Evolutionary conservation across 2,888 invertebrate species (phyloP).

Genomic region (Philereme vetulata): DNA sequence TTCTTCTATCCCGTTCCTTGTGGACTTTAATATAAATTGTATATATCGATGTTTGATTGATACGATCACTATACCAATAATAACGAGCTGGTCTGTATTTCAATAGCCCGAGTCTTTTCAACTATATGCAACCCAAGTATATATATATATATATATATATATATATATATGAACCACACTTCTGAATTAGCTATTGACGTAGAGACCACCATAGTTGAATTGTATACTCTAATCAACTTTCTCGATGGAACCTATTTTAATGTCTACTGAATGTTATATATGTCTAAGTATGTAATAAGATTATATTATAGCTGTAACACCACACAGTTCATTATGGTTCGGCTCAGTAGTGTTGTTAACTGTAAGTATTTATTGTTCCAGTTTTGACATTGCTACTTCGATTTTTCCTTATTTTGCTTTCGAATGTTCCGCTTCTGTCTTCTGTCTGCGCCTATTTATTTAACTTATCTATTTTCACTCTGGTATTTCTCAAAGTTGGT

Average conservation of each 20-base stretch:
- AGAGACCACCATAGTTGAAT: constrained; percentile 50
- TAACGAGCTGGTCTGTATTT: constrained; percentile 57
- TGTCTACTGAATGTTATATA: constrained; percentile 83
- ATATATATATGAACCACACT: constrained; percentile 21
- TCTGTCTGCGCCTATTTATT: constrained; percentile 50
- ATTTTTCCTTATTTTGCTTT: constrained; percentile 34
- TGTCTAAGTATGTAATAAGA: constrained; percentile 77
- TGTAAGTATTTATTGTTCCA: constrained; percentile 59
- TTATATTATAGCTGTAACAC: constrained; percentile 62
- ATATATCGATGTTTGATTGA: constrained; percentile 58
- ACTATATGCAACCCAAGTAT: constrained; percentile 7
- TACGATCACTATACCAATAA: constrained; percentile 56
- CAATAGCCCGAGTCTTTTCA: constrained; percentile 48
- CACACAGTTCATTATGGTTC: constrained; percentile 66
- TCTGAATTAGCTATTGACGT: constrained; percentile 54
- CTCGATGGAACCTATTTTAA: constrained; percentile 72
- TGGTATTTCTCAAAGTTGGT: constrained; percentile 78
- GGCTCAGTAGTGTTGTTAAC: constrained; percentile 70
- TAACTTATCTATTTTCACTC: constrained; percentile 43
- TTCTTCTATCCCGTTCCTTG: constrained; percentile 53
- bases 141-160: constrained; percentile 23
- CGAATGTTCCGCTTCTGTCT: constrained; percentile 47
- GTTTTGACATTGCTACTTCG: constrained; percentile 80
- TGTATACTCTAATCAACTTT: constrained; percentile 64
- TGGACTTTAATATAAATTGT: constrained; percentile 52